A percentile compares a stretch with the other conserved stretches of the same genome.
These are phyloP conservation scores for Urechis unicinctus DNA, from an alignment of 2,888 invertebrate genomes.

Conservation along the genomic window DNA sequence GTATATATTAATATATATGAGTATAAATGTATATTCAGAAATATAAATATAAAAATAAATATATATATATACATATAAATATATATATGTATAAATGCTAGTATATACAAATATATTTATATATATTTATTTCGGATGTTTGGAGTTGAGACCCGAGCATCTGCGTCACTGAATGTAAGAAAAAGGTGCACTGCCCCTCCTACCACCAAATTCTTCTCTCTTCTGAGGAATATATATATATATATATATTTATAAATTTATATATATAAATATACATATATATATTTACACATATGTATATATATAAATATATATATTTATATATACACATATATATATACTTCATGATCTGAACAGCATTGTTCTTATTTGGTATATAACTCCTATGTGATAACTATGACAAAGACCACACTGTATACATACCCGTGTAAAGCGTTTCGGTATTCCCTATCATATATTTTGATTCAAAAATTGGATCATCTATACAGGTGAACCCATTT, in stretches of 20 bases:
- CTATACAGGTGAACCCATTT: too few relatives aligned
- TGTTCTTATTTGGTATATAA: too few relatives aligned
- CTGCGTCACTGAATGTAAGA: background rate
- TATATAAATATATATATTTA: conserved; percentile 2
- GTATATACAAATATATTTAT: too few relatives aligned
- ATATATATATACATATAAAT: background rate
- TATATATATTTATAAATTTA: background rate
- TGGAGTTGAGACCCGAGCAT: background rate
- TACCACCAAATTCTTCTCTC: background rate
- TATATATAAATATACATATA: background rate
- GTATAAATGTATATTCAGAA: too few relatives aligned
- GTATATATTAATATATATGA: too few relatives aligned
- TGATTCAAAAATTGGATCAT: too few relatives aligned
- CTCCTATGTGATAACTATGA: too few relatives aligned
- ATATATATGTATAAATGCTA: too few relatives aligned
- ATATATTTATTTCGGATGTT: background rate
- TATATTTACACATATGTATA: background rate
- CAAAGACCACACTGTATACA: too few relatives aligned
- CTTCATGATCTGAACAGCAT: background rate
- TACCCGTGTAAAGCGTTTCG: too few relatives aligned
- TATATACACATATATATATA: conserved; percentile 1
- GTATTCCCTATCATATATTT: too few relatives aligned
- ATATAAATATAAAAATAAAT: background rate
- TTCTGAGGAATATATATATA: background rate
- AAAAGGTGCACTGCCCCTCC: background rate